Base-by-base conservation (phyloP, 2,888 invertebrate species). In the Protonemura montana region DNA sequence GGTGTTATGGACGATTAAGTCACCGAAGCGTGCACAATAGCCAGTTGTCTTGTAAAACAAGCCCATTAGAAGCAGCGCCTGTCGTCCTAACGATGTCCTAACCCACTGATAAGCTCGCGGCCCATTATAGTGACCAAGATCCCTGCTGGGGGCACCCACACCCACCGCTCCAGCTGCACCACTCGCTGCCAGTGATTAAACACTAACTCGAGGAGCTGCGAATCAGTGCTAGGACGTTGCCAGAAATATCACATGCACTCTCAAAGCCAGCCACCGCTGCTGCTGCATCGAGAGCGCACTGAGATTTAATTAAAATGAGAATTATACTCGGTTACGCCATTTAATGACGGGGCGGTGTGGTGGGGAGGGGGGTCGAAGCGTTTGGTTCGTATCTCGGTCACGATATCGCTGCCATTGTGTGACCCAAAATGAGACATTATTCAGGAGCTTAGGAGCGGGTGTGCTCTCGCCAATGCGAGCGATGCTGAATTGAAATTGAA, bases 371-470 rank as follows among this genome's bases (percentile, higher is more conserved):
- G n/a, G 78, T 1, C 3, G 78, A 13, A 27, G 25, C 21, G 10
- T 78, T 26, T 35, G 82, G 2, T 82, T 41, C 82, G 82, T 42
- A 82, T 82, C 82, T 82, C 82, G 82, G 82, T 82, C 82, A 82
- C 41, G 41, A 41, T 21, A 82, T 41, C 41, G 82, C 42, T 7
- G 82, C 82, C 21, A 82, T 82, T 82, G 82, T 82, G 42, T 82
- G 82, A 82, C 82, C 82, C 42, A 26, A 82, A 82, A 82, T 41
- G 41, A 82, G 82, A 41, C 82, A 82, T 82, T 82, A 82, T 30
- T 82, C 35, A 41, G 6, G 27, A 78, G 82, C 35, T 82, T 82
- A 82, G 41, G 25, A 25, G 82, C 78, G 78, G 28, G 59, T 59
- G 59, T 59, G 59, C 21, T 10, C 59, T 59, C 59, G 59, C 16